Percentiles rank a stretch among this genome's conserved stretches.
Evolutionary conservation across 2,888 invertebrate species (phyloP).

Genomic region (Malthinus seriepunctatus): DNA sequence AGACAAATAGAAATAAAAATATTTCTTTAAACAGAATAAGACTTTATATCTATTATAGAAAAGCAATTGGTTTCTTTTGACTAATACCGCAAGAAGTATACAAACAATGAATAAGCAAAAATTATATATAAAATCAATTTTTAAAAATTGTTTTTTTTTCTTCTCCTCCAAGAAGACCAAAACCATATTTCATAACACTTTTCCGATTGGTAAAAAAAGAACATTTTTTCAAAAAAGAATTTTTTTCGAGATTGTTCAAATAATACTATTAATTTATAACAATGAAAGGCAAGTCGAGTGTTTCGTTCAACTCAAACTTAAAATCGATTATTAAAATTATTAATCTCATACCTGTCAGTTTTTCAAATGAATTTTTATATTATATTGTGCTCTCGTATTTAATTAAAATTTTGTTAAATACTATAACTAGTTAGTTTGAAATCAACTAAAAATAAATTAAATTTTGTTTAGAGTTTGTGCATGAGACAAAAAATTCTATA

Average conservation of each 20-base stretch:
- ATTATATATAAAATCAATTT: conserved; percentile 25
- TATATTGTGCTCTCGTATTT: conserved; percentile 13
- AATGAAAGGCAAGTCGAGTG: conserved; percentile 30
- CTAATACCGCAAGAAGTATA: conserved; percentile 40
- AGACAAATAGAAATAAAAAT: conserved; percentile 36
- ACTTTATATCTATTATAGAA: conserved; percentile 35
- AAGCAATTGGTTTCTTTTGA: conserved; percentile 38
- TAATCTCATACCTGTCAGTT: conserved; percentile 47
- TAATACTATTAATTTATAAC: conserved; percentile 22
- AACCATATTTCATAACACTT: neutral
- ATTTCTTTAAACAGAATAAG: conserved; percentile 35
- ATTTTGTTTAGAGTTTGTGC: too few species aligned
- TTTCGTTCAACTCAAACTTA: conserved; percentile 39
- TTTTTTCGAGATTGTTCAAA: neutral
- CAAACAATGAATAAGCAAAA: conserved; percentile 48
- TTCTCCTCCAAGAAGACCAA: too few species aligned
- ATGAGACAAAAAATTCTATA: too few species aligned
- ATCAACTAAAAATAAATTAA: too few species aligned
- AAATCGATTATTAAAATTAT: conserved; percentile 51
- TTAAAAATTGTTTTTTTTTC: too few species aligned
- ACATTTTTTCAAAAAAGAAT: conserved; percentile 6
- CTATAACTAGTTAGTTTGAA: neutral
- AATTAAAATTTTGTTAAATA: conserved; percentile 11
- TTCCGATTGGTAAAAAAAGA: conserved; percentile 14
- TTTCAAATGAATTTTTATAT: conserved; percentile 22